phyloP scores from a whole-genome alignment of 2,888 invertebrate species.

The Bugula neritina region DNA sequence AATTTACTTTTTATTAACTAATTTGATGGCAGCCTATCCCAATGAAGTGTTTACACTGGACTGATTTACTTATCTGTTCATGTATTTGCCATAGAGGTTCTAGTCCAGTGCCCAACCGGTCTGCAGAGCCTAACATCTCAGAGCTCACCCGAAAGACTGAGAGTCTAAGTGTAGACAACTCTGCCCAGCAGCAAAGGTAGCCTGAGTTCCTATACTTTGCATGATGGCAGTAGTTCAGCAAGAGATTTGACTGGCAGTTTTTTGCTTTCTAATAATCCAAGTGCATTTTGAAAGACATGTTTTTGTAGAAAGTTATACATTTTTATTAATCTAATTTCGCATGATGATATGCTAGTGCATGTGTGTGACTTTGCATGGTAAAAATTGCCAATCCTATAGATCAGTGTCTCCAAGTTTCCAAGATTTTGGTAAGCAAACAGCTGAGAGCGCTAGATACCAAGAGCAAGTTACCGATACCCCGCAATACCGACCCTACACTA shows the following conservation, averaged over 20 bases:
- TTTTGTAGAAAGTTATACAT: too few species aligned
- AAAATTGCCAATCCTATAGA: not conserved
- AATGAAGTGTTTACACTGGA: too few species aligned
- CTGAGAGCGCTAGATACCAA: slow-evolving; percentile 21
- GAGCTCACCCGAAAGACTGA: slow-evolving; percentile 15
- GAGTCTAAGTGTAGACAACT: slow-evolving; percentile 14
- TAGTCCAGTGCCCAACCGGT: not conserved
- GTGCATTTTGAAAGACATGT: too few species aligned
- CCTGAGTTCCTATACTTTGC: too few species aligned
- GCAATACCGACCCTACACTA: slow-evolving; percentile 21
- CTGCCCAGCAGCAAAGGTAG: not conserved
- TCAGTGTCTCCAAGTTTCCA: slow-evolving; percentile 12
- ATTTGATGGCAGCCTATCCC: too few species aligned
- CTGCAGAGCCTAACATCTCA: not conserved
- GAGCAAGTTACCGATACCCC: slow-evolving; percentile 19
- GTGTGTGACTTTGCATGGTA: too few species aligned
- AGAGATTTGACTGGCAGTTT: not conserved
- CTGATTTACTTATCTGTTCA: too few species aligned
- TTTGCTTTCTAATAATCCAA: not conserved
- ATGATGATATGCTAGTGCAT: too few species aligned
- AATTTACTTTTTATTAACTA: too few species aligned
- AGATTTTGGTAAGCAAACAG: slow-evolving; percentile 13
- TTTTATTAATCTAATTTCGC: too few species aligned
- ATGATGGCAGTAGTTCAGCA: not conserved
- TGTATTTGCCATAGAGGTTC: too few species aligned